Base-by-base conservation (phyloP, 2,113 vertebrate genomes). In the Morone saxatilis region DNA sequence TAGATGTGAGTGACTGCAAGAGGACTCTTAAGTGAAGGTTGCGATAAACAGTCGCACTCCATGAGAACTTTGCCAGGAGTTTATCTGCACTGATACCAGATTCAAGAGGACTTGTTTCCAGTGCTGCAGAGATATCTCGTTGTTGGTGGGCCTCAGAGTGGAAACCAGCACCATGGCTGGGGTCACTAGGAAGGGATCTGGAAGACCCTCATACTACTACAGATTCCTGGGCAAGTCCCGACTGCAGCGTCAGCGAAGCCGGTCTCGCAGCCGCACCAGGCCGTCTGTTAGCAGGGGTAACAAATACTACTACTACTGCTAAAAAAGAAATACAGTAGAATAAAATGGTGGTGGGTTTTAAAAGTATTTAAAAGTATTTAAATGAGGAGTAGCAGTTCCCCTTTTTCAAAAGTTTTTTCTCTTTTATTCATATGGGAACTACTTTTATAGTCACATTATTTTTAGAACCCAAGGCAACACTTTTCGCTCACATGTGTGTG, bases 161-260 rank as follows among this genome's bases (percentile, higher is more conserved):
- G 45, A 72, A 60, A 67, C 20, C 14, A 9, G 75, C 90, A 94
- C 82, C 93, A 99, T 99, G 98, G 97, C 98, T 69, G 94, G 97
- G 87, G 94, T 96, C 89, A 94, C 94, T 86, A 96, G 97, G 94
- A 99, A 97, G 95, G 97, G 95, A 88, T 97, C 96, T 78, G 97
- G 96, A 86, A 97, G 97, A 95, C 96, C 96, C 43, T 96, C 97
- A 0, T 99, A 99, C 95, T 99, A 99, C 95, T 98, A 98, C 91
- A 96, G 98, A 91, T 96, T 99, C 91, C 94, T 99, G 90, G 96
- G 97, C 94, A 96, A 97, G 93, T 96, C 98, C 40, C 95, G 97
- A 83, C 96, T 99, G 78, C 98, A 98, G 95, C 96, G 98, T 87
- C 98, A 99, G 93, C 96, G 98, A 22, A 99, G 98, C 94, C 92